Evolutionary conservation across 2,797 vertebrate genomes (phyloP), one percentile per base, ranked within the genome.

Genomic region (Acanthurus tractus): DNA sequence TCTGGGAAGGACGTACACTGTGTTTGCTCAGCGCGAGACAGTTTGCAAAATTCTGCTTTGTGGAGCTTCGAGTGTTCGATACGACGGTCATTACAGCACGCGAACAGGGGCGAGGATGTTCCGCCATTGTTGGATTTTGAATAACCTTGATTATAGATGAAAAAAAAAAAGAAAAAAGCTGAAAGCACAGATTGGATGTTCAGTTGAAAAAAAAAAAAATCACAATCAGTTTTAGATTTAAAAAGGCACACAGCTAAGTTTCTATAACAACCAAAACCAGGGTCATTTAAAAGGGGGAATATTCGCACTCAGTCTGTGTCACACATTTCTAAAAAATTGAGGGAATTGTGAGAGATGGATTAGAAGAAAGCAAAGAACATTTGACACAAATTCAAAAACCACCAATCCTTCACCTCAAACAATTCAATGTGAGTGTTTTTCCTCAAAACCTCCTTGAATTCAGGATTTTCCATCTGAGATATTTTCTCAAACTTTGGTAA

Each of bases 21-120:
- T 72, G 42, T 81, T 76, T 83, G 50, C 40, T 52, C 66, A 66
- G 53, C 67, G 63, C 20, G 17, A 53, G 49, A 40, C 29, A 56
- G 8, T 53, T 70, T 68, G 50, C 9, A 55, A 6, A n/a, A 66
- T 70, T 69, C 11, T n/a, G 6, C 54, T 53, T 49, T 56, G 58
- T 55, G 20, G 9, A 8, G 50, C 49, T 50, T 50, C 7, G 63
- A 44, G 53, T 50, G 8, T 45, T 76, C 11, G 23, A 53, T 50
- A n/a, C 34, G 67, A 66, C 45, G 3, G 42, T 46, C 11, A 66
- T 1, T 1, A 40, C 38, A 40, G 38, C 10, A 46, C 46, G 59
- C 58, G 48, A 29, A 25, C 8, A 20, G 1, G 50, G 40, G 0
- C 57, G n/a, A 20, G n/a, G 14, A 49, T 22, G 48, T 18, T 45